Base-by-base conservation (phyloP, 2,113 vertebrate genomes). In the Syngnathus typhle region DNA sequence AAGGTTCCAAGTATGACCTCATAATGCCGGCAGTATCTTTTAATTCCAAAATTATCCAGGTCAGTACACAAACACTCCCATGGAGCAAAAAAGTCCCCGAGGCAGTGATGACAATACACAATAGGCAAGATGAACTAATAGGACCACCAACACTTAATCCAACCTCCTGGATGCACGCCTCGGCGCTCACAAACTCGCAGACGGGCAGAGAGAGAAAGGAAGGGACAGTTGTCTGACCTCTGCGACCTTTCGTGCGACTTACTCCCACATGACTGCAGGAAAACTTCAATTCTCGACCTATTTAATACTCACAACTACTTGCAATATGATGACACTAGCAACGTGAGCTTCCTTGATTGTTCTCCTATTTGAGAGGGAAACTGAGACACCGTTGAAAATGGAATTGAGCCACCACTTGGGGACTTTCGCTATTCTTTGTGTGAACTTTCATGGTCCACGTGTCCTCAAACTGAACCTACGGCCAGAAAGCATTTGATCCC, bases 11-110 rank as follows among this genome's bases (percentile, higher is more conserved):
- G 55, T 66, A 71, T 77, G 74, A 83, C 79, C 82, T 81, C 68
- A 69, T 81, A 71, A 83, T 73, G 74, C 72, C 71, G 15, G 67
- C 5, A 0, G 60, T 64, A 65, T 77, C 77, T 85, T 74, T 74
- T 84, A 86, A 86, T 82, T 78, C 80, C 76, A 82, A 75, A 44
- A 80, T 71, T 64, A 86, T 88, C 70, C 81, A 86, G 88, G 88
- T 87, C 88, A 87, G 68, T 73, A 76, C 79, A 78, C 80, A 72
- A 75, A 78, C 27, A 32, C 27, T 32, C 27, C 27, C 27, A 32
- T 2, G 63, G 19, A 63, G 19, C 60, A 5, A 46, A 69, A 69
- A 76, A 72, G 16, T 44, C 73, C 84, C 82, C 71, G 65, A 72
- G 81, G 84, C 82, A 60, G 67, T 69, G 72, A 60, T 73, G 81